Percentiles rank a stretch among this genome's conserved stretches.
Conservation (phyloP, 2,113 vertebrate species). For the Mungos mungo region DNA sequence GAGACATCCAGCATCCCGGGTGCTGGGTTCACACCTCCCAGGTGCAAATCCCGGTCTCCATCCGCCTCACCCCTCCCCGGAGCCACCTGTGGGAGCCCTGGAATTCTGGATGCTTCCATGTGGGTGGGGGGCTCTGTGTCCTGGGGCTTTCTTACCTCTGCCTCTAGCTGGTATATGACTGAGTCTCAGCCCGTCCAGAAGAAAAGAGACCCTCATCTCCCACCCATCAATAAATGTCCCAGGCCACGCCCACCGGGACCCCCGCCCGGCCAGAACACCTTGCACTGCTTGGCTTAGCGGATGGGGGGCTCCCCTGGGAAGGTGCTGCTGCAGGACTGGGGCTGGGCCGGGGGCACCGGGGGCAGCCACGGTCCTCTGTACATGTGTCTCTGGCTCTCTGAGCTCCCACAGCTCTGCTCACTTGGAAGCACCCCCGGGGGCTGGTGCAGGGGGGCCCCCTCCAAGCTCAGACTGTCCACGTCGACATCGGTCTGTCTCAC, state of each 20-base stretch:
- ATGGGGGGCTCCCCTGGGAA: rapidly evolving
- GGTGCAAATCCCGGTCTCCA: not conserved
- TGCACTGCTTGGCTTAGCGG: not conserved
- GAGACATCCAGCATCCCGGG: not conserved
- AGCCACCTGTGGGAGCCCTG: not conserved
- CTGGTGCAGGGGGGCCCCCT: rapidly evolving
- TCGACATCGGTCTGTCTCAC: not conserved
- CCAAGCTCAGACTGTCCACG: not conserved
- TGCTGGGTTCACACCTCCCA: not conserved
- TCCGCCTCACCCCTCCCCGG: too few species aligned
- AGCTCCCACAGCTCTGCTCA: not conserved
- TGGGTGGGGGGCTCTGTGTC: not conserved
- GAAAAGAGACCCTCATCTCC: not conserved
- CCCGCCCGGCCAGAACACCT: not conserved
- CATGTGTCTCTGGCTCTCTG: not conserved
- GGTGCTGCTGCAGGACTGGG: rapidly evolving
- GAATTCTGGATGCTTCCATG: not conserved
- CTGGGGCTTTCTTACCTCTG: not conserved
- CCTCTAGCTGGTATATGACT: not conserved
- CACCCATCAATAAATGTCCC: not conserved
- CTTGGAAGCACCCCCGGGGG: not conserved
- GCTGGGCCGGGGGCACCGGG: rapidly evolving
- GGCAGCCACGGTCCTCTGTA: not conserved
- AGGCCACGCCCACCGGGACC: not conserved
- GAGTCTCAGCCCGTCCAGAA: not conserved